Evolutionary conservation across 2,888 invertebrate genomes (phyloP).

Genomic region (Eupithecia centaureata): DNA sequence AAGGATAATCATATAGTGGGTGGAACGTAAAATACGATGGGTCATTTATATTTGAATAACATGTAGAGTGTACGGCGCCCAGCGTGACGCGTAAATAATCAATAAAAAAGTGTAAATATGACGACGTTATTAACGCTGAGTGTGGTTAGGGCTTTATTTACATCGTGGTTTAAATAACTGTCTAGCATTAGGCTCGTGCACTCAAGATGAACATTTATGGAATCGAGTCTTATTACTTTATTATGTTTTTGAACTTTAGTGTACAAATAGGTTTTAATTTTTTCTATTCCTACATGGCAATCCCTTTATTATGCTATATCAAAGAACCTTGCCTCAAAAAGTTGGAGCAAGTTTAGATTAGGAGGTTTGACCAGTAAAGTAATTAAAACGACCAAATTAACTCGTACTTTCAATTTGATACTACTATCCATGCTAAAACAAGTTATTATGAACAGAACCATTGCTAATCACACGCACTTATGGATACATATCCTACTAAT

Average conservation of each 20-base stretch:
- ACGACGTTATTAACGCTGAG: slow-evolving; percentile 54
- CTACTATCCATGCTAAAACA: no score
- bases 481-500: no score
- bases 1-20: slow-evolving; percentile 42
- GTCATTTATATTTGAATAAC: slow-evolving; percentile 78
- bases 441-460: no score
- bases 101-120: slow-evolving; percentile 20
- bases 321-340: neutral
- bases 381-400: neutral
- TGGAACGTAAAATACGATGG: slow-evolving; percentile 62
- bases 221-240: no score
- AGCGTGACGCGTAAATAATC: slow-evolving; percentile 53
- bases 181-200: neutral
- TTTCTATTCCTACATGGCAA: no score
- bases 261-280: no score
- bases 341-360: neutral
- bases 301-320: no score
- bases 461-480: no score
- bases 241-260: no score
- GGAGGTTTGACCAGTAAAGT: neutral
- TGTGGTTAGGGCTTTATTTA: slow-evolving; percentile 60
- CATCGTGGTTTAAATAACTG: slow-evolving; percentile 7
- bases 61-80: slow-evolving; percentile 63
- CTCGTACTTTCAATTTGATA: neutral
- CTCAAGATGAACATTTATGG: neutral